A percentile compares a stretch with the other conserved stretches of the same genome.
phyloP scores from a whole-genome alignment of 2,888 invertebrate genomes.

The Scelioninae gen. 1 region DNA sequence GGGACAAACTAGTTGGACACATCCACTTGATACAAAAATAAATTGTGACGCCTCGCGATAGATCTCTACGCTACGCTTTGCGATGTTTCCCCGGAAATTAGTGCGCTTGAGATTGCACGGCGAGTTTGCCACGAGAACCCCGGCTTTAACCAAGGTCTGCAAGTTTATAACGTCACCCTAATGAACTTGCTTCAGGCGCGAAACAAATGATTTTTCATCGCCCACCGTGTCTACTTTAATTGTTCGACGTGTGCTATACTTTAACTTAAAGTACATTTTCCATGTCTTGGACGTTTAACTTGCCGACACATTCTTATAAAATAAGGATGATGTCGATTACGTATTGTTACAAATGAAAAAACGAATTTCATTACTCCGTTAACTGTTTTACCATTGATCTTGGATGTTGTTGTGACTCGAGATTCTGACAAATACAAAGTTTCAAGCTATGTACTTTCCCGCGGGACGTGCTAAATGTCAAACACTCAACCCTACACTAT shows the following conservation, averaged over 20 bases:
- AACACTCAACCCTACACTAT: conserved; percentile 77
- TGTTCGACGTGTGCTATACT: background rate
- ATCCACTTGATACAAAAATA: conserved; percentile 83
- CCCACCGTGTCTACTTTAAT: conserved; percentile 8
- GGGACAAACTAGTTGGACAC: conserved; percentile 83
- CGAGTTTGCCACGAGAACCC: conserved; percentile 24
- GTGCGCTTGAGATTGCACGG: conserved; percentile 71
- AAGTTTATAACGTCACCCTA: conserved; percentile 69
- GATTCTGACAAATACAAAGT: conserved; percentile 72
- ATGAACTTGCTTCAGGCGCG: conserved; percentile 50
- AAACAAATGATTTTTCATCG: conserved; percentile 66
- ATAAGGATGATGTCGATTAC: too few relatives aligned
- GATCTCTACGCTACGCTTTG: conserved; percentile 74
- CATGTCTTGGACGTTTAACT: background rate
- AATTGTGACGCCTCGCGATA: conserved; percentile 80
- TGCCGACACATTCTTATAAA: background rate
- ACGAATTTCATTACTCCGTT: conserved; percentile 44
- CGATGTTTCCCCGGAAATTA: conserved; percentile 76
- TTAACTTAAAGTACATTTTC: background rate
- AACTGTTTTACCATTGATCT: conserved; percentile 73
- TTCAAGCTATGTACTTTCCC: conserved; percentile 72
- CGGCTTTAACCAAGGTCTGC: conserved; percentile 44
- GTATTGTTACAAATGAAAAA: conserved; percentile 6
- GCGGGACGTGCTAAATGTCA: conserved; percentile 83
- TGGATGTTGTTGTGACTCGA: conserved; percentile 46